Base-by-base conservation (phyloP, 2,888 invertebrate species). In the Athalia cordata region DNA sequence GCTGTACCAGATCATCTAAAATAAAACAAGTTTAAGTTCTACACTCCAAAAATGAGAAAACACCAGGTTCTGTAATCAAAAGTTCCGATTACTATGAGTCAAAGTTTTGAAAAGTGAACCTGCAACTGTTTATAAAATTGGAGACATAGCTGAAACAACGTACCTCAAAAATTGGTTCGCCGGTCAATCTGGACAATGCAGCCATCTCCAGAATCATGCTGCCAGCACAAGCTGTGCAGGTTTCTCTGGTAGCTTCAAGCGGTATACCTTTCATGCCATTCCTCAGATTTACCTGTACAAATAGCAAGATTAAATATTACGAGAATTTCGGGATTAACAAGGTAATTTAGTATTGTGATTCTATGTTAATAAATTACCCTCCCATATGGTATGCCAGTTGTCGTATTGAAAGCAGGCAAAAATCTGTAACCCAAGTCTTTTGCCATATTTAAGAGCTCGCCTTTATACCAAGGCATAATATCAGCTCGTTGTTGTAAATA, bases 171-270 rank as follows among this genome's bases (percentile, higher is more conserved):
- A 98, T 92, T 0, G 96, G 94, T 88, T 97, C 96, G 85, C 97
- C 98, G 0, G 98, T 97, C 74, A 99, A 92, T 3, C 99, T 93
- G 2, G 98, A 98, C 6, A 99, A 92, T 0, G 99, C 98, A 0
- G 99, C 99, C 94, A 99, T 97, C 91, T 99, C 99, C 52, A 99
- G 91, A 75, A 99, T 95, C 94, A 99, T 98, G 0, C 99, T 99
- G 0, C 99, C 99, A 1, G 98, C 99, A 91, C 99, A 99, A 0
- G 99, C 99, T 0, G 99, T 99, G 88, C 99, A 99, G 0, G 99
- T 99, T 91, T 98, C 98, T 4, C 95, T 92, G 0, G 95, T 95
- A 83, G 95, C 93, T 81, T 94, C 94, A 70, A 96, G 86, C 29
- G 94, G 93, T 52, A 94, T 93, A 81, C 93, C 94, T 89, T 95